Evolutionary conservation across 1,140 invertebrate species (phyloP).

Genomic region (Hyposmocoma kahamanoa): DNA sequence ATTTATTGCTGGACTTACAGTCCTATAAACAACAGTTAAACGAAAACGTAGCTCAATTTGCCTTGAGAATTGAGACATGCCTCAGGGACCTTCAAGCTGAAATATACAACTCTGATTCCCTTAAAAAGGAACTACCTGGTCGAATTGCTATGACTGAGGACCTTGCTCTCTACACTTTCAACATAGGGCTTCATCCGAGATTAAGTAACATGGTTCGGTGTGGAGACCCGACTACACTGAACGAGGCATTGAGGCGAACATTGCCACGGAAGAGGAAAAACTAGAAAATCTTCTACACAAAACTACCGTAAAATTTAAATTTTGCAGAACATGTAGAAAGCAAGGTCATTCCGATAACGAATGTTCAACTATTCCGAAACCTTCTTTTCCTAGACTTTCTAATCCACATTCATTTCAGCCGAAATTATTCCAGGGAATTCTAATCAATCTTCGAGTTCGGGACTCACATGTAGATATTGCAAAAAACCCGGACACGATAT

Average conservation of each 20-base stretch:
- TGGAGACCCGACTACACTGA: not conserved
- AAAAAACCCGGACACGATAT: not conserved
- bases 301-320: not conserved
- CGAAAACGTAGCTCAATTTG: not conserved
- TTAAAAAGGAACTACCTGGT: not conserved
- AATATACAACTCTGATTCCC: not conserved
- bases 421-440: not conserved
- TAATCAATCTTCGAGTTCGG: no score
- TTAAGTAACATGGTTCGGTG: not conserved
- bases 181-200: not conserved
- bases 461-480: not conserved
- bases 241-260: not conserved
- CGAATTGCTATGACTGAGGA: not conserved
- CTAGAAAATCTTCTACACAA: not conserved
- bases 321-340: not conserved
- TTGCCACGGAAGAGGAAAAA: not conserved
- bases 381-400: not conserved
- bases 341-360: not conserved
- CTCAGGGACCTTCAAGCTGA: not conserved
- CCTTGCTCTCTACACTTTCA: not conserved
- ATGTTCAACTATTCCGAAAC: not conserved
- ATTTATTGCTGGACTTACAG: not conserved
- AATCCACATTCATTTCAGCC: not conserved
- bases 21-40: not conserved
- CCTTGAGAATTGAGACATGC: not conserved